These are phyloP conservation scores for Electrona antarctica DNA, from an alignment of 2,113 vertebrate genomes.

Conservation along the genomic window DNA sequence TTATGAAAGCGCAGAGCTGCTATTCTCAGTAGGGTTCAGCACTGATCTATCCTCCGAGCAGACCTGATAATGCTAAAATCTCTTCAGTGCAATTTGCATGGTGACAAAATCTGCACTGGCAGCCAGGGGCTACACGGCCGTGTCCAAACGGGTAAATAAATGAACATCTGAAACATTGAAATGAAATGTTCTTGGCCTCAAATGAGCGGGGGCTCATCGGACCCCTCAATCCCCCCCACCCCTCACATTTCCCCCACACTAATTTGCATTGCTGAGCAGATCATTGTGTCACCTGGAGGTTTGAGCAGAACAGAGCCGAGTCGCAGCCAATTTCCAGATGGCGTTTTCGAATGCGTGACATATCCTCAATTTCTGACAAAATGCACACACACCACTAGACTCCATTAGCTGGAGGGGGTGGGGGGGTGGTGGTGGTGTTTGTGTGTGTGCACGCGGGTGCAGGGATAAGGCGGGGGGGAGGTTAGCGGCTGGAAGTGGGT, in stretches of 20 bases:
- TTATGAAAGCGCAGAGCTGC: constrained; percentile 16
- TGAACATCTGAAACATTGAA: constrained; percentile 44
- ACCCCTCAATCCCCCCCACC: constrained; percentile 36
- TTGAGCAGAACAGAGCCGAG: constrained; percentile 40
- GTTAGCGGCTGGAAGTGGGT: background rate
- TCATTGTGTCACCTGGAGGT: constrained; percentile 65
- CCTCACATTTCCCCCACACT: constrained; percentile 38
- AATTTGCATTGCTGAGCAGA: constrained; percentile 66
- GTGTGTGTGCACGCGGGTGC: background rate
- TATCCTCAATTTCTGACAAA: constrained; percentile 49
- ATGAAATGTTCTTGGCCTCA: constrained; percentile 51
- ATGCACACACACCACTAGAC: constrained; percentile 40
- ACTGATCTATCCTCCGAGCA: constrained; percentile 18
- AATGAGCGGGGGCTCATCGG: constrained; percentile 37
- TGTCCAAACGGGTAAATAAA: constrained; percentile 53
- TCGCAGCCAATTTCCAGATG: constrained; percentile 63
- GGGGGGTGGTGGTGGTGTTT: background rate
- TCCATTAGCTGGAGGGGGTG: constrained; percentile 57
- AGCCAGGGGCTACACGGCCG: constrained; percentile 31
- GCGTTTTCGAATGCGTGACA: constrained; percentile 54
- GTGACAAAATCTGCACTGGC: constrained; percentile 31
- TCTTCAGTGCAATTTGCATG: constrained; percentile 25
- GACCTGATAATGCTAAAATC: constrained; percentile 28
- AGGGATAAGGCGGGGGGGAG: background rate
- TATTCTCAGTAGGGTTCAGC: constrained; percentile 5